Evolutionary conservation across 2,888 invertebrate genomes (phyloP).

Genomic region (Nephrotoma appendiculata): DNA sequence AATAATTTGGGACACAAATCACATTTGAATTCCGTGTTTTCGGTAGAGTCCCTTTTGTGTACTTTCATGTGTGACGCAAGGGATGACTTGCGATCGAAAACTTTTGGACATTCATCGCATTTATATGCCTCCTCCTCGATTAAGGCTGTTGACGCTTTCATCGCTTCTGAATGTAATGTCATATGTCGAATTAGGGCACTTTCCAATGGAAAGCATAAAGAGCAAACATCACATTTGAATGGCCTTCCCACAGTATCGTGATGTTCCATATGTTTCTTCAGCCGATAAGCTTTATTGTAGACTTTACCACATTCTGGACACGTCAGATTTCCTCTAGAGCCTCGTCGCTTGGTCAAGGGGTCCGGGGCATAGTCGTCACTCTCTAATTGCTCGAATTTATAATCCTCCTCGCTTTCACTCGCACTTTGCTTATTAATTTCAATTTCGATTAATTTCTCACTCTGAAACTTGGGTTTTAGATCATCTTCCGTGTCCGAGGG

Average conservation of each 20-base stretch:
- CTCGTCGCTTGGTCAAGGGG: background rate
- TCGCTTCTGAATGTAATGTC: background rate
- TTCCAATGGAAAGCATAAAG: background rate
- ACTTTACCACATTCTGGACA: background rate
- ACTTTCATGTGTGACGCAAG: background rate
- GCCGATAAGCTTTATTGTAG: background rate
- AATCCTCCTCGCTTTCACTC: background rate
- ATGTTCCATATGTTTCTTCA: background rate
- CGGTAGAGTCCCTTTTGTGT: background rate
- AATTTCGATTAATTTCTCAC: background rate
- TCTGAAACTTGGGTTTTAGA: background rate
- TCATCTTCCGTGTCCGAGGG: background rate
- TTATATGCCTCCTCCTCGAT: background rate
- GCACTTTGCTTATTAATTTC: background rate
- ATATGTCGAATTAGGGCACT: background rate
- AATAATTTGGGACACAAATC: background rate
- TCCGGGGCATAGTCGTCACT: background rate
- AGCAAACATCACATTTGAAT: background rate
- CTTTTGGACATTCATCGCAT: background rate
- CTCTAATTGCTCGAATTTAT: background rate
- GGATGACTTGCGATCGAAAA: background rate
- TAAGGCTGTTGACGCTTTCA: background rate
- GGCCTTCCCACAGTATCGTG: background rate
- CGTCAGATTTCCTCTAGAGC: background rate
- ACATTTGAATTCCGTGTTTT: background rate